Percentiles rank a stretch among this genome's conserved stretches.
Evolutionary conservation across 2,113 vertebrate genomes (phyloP).

Genomic region (Polypterus senegalus): DNA sequence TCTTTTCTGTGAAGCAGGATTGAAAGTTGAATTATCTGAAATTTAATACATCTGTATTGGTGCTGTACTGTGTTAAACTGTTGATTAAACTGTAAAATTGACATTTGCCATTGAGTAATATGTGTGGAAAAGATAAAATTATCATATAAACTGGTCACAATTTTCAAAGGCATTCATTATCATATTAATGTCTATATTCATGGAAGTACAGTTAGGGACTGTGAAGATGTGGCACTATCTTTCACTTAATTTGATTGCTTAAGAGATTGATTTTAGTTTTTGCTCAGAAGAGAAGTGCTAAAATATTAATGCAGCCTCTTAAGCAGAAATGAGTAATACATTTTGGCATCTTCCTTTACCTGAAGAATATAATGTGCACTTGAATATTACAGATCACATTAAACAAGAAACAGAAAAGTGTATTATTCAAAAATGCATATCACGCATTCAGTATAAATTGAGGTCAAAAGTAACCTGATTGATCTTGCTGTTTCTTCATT

Average conservation of each 20-base stretch:
- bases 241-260: slow-evolving; percentile 19
- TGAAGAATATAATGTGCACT: too few relatives aligned
- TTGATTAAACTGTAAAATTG: slow-evolving; percentile 15
- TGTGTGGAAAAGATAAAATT: slow-evolving; percentile 11
- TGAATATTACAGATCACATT: too few relatives aligned
- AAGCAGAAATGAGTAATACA: slow-evolving; percentile 5
- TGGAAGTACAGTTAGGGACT: slow-evolving; percentile 3
- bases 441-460: too few relatives aligned
- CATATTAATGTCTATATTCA: slow-evolving; percentile 8
- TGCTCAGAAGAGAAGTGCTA: neutral
- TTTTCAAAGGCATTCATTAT: slow-evolving; percentile 13
- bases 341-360: neutral
- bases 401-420: too few relatives aligned
- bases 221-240: slow-evolving; percentile 3
- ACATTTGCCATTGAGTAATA: slow-evolving; percentile 2
- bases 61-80: slow-evolving; percentile 1
- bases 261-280: slow-evolving; percentile 3
- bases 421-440: too few relatives aligned
- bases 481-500: too few relatives aligned
- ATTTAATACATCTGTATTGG: neutral
- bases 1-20: neutral
- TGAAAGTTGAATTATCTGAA: neutral
- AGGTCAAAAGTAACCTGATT: too few relatives aligned
- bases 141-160: slow-evolving; percentile 14
- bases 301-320: neutral